phyloP scores from a whole-genome alignment of 1,140 invertebrate species.

The Saxidomus purpurata region DNA sequence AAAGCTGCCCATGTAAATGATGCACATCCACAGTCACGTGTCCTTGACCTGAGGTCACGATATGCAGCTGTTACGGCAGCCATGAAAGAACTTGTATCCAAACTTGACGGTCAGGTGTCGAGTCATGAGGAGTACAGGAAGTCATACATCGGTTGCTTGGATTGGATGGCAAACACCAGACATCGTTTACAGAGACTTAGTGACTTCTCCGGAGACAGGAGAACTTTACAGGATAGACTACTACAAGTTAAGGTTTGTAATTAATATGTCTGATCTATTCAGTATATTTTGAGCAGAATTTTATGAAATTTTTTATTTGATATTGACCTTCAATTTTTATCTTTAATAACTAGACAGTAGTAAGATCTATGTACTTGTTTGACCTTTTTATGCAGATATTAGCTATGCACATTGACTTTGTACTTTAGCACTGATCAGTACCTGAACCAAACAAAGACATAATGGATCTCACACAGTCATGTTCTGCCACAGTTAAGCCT shows the following conservation, averaged over 20 bases:
- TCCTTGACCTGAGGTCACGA: conserved; percentile 73
- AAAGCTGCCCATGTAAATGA: conserved; percentile 80
- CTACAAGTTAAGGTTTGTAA: conserved; percentile 89
- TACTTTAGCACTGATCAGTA: no score
- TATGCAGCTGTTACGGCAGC: conserved; percentile 72
- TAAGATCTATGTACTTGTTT: no score
- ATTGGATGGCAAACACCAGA: conserved; percentile 95
- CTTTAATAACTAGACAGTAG: no score
- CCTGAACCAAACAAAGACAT: no score
- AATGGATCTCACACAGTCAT: no score
- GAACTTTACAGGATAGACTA: conserved; percentile 93
- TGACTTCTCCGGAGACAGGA: conserved; percentile 92
- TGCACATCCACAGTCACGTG: conserved; percentile 72
- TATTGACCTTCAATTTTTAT: no score
- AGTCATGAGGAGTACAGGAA: conserved; percentile 95
- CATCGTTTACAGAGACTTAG: conserved; percentile 94
- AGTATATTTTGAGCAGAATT: no score
- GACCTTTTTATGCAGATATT: no score
- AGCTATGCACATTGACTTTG: no score
- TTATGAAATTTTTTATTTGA: no score
- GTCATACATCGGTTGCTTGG: conserved; percentile 93
- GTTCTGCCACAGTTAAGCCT: no score
- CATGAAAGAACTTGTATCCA: conserved; percentile 80
- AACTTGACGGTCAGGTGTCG: conserved; percentile 93
- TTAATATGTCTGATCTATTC: not conserved